Percentiles rank a stretch among this genome's conserved stretches.
Conservation (phyloP, 2,888 invertebrate species). For the Folsomia candida region DNA sequence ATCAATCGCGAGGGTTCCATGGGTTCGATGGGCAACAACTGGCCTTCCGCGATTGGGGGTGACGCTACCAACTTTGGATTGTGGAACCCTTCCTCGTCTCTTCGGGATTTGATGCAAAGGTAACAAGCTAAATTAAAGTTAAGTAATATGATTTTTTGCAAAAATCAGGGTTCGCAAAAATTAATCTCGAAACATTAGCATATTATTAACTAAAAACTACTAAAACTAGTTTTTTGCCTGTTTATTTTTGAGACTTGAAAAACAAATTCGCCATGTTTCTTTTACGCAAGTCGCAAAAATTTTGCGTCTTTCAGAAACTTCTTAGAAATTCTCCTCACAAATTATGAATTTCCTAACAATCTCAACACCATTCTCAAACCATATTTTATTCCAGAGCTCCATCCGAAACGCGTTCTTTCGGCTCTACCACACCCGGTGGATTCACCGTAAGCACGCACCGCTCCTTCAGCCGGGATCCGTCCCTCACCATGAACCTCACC, state of each 20-base stretch:
- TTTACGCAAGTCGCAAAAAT: too few species aligned
- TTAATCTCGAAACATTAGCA: too few species aligned
- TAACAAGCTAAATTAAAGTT: too few species aligned
- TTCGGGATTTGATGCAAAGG: slow-evolving; percentile 47
- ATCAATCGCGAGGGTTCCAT: slow-evolving; percentile 76
- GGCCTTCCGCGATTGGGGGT: slow-evolving; percentile 59
- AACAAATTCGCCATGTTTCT: too few species aligned
- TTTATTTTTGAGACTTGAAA: too few species aligned
- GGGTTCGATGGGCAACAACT: slow-evolving; percentile 58
- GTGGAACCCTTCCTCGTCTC: slow-evolving; percentile 34
- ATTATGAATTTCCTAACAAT: too few species aligned
- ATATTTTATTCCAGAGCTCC: slow-evolving; percentile 29
- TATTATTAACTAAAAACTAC: too few species aligned
- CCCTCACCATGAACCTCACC: slow-evolving; percentile 51
- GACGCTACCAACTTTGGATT: slow-evolving; percentile 43
- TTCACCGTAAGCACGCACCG: slow-evolving; percentile 25
- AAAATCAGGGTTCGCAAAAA: too few species aligned
- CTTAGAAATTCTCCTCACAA: too few species aligned
- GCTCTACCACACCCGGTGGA: slow-evolving; percentile 19
- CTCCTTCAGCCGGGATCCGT: slow-evolving; percentile 54
- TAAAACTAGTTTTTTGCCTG: too few species aligned
- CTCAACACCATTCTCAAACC: not conserved
- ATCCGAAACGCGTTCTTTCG: slow-evolving; percentile 40
- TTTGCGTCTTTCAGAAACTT: too few species aligned
- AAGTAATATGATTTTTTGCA: not conserved